A percentile compares a stretch with the other conserved stretches of the same genome.
Evolutionary conservation across 1,140 invertebrate species (phyloP).

Genomic region (Ericerus pela): DNA sequence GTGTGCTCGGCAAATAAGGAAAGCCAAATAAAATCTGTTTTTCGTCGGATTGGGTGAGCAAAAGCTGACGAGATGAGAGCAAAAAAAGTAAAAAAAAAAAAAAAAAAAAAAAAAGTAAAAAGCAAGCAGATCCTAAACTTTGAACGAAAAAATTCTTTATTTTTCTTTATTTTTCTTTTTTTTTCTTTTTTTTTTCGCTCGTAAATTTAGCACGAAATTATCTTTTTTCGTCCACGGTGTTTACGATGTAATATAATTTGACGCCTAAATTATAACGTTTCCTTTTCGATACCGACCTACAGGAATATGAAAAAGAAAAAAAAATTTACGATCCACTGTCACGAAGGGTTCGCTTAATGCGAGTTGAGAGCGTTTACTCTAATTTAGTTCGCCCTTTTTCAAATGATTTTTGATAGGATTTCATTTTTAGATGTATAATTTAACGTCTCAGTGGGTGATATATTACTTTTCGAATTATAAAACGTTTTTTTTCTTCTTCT

Average conservation of each 20-base stretch:
- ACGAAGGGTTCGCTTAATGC: slow-evolving; percentile 4
- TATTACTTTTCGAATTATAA: slow-evolving; percentile 4
- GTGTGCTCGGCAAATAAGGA: too few species aligned
- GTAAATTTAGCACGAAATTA: background rate
- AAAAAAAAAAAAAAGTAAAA: too few species aligned
- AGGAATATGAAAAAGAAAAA: too few species aligned
- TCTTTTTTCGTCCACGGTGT: background rate
- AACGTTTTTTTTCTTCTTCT: background rate
- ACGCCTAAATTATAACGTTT: slow-evolving; percentile 4
- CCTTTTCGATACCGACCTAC: background rate
- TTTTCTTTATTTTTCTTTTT: too few species aligned
- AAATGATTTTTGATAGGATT: slow-evolving; percentile 8
- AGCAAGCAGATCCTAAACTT: too few species aligned
- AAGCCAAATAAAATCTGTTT: too few species aligned
- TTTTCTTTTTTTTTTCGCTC: too few species aligned
- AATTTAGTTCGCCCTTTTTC: slow-evolving; percentile 6
- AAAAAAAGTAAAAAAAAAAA: too few species aligned
- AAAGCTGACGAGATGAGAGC: too few species aligned
- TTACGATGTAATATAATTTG: slow-evolving; percentile 5
- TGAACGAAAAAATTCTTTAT: too few species aligned
- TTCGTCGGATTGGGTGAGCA: too few species aligned
- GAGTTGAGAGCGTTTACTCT: slow-evolving; percentile 7
- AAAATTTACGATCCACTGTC: slow-evolving; percentile 2
- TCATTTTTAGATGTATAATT: slow-evolving; percentile 8
- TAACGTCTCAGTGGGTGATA: slow-evolving; percentile 5